These are phyloP conservation scores for Drosophila rellima DNA, from an alignment of 2,888 invertebrate genomes.

Conservation along the genomic window DNA sequence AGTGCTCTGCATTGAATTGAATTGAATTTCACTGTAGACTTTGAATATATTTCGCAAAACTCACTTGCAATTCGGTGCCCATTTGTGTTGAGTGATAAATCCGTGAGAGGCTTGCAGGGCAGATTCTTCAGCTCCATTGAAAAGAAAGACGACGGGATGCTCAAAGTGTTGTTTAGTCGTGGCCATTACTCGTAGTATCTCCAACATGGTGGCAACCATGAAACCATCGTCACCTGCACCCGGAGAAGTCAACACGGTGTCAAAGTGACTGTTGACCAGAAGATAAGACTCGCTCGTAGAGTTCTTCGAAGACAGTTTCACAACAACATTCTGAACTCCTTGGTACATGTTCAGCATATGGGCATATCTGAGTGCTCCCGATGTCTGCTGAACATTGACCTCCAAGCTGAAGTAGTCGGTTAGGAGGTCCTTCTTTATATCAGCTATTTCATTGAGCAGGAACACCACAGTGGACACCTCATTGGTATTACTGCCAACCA, in stretches of 20 bases:
- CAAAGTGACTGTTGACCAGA: constrained; percentile 96
- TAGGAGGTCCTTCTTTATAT: constrained; percentile 67
- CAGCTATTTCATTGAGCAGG: constrained; percentile 74
- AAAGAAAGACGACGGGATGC: constrained; percentile 88
- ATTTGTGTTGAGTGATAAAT: constrained; percentile 90
- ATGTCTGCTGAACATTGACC: constrained; percentile 76
- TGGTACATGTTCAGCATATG: constrained; percentile 79
- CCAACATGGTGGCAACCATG: constrained; percentile 88
- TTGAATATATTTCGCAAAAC: not conserved
- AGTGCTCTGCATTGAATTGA: constrained; percentile 87
- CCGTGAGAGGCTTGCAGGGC: constrained; percentile 90
- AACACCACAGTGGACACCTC: constrained; percentile 88
- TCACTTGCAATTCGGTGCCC: constrained; percentile 90
- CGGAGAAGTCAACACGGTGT: constrained; percentile 89
- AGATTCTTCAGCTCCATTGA: constrained; percentile 90
- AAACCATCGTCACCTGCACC: constrained; percentile 90
- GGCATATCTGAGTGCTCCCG: constrained; percentile 72
- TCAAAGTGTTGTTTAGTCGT: constrained; percentile 84
- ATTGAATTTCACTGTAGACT: not conserved
- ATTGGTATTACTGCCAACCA: constrained; percentile 90
- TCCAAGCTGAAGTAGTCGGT: constrained; percentile 78
- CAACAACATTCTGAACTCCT: constrained; percentile 83
- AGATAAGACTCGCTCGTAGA: constrained; percentile 77
- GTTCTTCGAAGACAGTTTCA: constrained; percentile 76
- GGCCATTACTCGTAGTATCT: constrained; percentile 86